Base-by-base conservation (phyloP, 2,113 vertebrate genomes). In the Thunnus thynnus region DNA sequence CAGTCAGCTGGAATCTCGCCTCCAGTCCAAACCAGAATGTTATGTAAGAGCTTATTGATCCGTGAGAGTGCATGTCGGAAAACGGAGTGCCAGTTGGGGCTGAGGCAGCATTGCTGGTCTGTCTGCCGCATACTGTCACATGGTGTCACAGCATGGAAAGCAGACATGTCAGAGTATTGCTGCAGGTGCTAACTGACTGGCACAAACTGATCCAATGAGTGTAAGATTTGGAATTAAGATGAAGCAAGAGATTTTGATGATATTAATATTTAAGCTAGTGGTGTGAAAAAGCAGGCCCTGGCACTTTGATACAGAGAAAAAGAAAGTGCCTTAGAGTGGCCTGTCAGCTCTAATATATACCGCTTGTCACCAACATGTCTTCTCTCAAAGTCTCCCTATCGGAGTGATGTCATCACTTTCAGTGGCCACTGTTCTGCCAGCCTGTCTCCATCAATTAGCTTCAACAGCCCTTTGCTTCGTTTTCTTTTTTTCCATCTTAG, bases 1-100 rank as follows among this genome's bases (percentile, higher is more conserved):
- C 87, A 89, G 90, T 91, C 88, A 92, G 91, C 92, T 95, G 92
- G 91, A 92, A 93, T 94, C 93, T 88, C 69, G 88, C 92, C 91
- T 95, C 91, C 80, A 93, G 94, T 88, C 89, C 89, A 90, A 92
- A 91, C 90, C 82, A 77, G 87, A 91, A 88, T 54, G 85, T 95
- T 95, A 95, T 70, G 85, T 93, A 95, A 95, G 85, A 84, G 79
- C 88, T 91, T 94, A 94, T 93, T 93, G 94, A 95, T 95, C 93
- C 72, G 52, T 73, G 78, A 87, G 84, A 83, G 83, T 70, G 74
- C 69, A 79, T 48, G 89, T 84, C 4, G 36, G 78, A 88, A 90
- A 86, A 77, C 51, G 16, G 36, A 82, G 86, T 64, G 55, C 18
- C 75, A 75, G 81, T 80, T 1, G 47, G 68, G 74, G 74, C 85